A percentile compares a stretch with the other conserved stretches of the same genome.
phyloP scores from a whole-genome alignment of 2,113 vertebrate species.

The Delphinus delphis region DNA sequence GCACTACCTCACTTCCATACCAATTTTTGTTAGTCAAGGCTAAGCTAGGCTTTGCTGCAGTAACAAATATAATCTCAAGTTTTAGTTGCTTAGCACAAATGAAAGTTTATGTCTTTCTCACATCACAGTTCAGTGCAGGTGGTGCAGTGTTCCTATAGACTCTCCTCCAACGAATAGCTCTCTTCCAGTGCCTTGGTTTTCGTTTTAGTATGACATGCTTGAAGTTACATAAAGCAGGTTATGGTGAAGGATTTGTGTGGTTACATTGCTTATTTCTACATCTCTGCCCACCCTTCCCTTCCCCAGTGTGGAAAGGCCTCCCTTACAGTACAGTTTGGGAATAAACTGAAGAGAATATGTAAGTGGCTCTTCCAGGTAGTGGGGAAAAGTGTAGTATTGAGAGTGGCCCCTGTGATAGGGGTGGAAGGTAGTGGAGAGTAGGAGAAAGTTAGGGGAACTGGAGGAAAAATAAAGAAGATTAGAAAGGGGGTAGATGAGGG shows the following conservation, averaged over 20 bases:
- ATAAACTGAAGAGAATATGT: background rate
- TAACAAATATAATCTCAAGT: constrained; percentile 6
- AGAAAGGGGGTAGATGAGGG: background rate
- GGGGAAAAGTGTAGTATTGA: background rate
- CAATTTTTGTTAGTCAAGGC: background rate
- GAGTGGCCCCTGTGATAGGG: background rate
- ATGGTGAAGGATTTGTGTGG: background rate
- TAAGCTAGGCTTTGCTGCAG: background rate
- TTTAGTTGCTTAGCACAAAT: background rate
- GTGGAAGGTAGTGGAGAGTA: background rate
- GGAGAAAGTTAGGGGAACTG: background rate
- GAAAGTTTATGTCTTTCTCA: background rate
- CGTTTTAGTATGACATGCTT: background rate
- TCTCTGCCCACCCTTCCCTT: background rate
- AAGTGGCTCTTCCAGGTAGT: background rate
- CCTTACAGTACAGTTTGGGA: background rate
- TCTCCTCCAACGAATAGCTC: background rate
- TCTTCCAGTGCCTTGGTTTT: background rate
- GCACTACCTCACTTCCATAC: background rate
- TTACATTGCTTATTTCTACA: background rate
- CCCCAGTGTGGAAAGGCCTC: background rate
- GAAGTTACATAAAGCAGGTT: background rate
- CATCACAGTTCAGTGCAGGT: background rate
- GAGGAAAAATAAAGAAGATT: background rate
- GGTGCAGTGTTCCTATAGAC: background rate